Evolutionary conservation across 2,888 invertebrate species (phyloP).

Genomic region (Troides oblongomaculatus): DNA sequence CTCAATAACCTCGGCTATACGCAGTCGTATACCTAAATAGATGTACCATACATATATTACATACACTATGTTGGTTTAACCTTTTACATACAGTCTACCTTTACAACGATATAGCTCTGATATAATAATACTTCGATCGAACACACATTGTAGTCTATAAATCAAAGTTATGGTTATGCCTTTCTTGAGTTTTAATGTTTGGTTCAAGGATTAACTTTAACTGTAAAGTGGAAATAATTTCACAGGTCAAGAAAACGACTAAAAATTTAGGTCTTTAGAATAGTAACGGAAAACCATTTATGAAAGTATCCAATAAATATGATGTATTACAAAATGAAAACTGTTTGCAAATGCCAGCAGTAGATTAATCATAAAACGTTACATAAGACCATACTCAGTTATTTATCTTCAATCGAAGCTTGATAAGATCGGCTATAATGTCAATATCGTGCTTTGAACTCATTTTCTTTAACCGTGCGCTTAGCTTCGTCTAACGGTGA

Average conservation of each 20-base stretch:
- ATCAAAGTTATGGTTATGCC: too few relatives aligned
- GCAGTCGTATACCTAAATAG: background rate
- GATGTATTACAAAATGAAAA: background rate
- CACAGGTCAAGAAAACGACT: too few relatives aligned
- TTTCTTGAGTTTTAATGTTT: too few relatives aligned
- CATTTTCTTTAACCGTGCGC: conserved; percentile 18
- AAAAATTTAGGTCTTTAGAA: background rate
- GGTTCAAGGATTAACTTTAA: too few relatives aligned
- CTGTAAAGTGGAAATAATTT: too few relatives aligned
- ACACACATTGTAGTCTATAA: too few relatives aligned
- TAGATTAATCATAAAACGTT: conserved; percentile 2
- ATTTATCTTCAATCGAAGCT: conserved; percentile 4
- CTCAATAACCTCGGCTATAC: conserved; percentile 57
- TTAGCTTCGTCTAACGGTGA: conserved; percentile 31
- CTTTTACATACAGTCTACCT: background rate
- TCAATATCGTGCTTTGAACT: conserved; percentile 7
- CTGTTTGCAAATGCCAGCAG: background rate
- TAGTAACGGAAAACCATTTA: background rate
- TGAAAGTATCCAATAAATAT: background rate
- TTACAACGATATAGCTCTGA: background rate
- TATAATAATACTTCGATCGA: too few relatives aligned
- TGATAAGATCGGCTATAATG: conserved; percentile 14
- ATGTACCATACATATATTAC: background rate
- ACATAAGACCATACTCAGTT: background rate
- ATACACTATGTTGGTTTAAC: conserved; percentile 2